Percentiles rank a stretch among this genome's conserved stretches.
Evolutionary conservation across 2,113 vertebrate genomes (phyloP).

Genomic region (Esox niger): DNA sequence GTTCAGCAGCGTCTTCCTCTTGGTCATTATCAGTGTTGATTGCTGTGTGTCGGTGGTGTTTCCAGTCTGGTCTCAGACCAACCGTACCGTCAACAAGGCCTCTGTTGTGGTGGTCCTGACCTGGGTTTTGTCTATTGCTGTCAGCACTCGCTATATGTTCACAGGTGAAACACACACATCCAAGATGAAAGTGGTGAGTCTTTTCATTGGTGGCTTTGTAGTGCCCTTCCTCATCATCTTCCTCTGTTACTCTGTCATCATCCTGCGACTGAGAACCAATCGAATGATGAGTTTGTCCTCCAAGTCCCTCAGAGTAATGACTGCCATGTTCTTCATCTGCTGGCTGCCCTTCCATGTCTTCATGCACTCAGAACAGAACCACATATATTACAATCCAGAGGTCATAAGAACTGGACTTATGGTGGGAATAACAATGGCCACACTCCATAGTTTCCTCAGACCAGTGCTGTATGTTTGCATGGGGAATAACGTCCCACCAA

Average conservation of each 20-base stretch:
- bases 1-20: conserved; percentile 92
- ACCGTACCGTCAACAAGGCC: conserved; percentile 75
- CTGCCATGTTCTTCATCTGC: conserved; percentile 84
- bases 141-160: conserved; percentile 84
- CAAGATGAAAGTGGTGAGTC: conserved; percentile 52
- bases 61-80: conserved; percentile 93
- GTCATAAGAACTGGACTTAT: conserved; percentile 40
- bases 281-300: conserved; percentile 69
- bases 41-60: conserved; percentile 85
- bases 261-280: too few species aligned
- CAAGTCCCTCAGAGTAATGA: too few species aligned
- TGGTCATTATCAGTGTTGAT: conserved; percentile 87
- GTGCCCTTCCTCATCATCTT: conserved; percentile 77
- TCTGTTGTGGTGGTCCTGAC: conserved; percentile 63
- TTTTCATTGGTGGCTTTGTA: conserved; percentile 76
- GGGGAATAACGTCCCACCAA: too few species aligned
- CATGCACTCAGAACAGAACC: conserved; percentile 72
- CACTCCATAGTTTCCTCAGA: too few species aligned
- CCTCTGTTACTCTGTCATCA: conserved; percentile 79
- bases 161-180: conserved; percentile 52
- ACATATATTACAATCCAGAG: not conserved
- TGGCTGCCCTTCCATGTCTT: conserved; percentile 84
- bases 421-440: conserved; percentile 65
- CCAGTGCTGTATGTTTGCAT: too few species aligned
- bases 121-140: conserved; percentile 74